phyloP scores from a whole-genome alignment of 2,113 vertebrate genomes.

The Cygnus buccinator region DNA sequence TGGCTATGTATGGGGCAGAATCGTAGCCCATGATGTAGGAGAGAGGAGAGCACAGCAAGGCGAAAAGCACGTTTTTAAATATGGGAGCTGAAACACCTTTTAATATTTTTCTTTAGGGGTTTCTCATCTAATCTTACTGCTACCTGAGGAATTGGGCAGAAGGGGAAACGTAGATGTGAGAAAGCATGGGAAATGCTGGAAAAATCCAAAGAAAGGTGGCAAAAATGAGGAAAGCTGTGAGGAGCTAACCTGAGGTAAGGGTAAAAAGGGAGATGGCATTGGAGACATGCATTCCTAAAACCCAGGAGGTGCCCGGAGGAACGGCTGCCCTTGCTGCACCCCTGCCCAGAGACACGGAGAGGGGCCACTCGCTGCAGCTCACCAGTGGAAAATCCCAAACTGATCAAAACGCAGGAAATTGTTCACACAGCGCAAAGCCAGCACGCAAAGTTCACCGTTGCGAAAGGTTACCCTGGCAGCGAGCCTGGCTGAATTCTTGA shows the following conservation, averaged over 20 bases:
- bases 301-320: fast-evolving
- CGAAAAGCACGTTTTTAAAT: background rate
- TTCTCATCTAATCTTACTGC: background rate
- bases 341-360: background rate
- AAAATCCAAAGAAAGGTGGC: background rate
- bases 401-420: background rate
- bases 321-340: background rate
- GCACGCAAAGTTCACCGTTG: background rate
- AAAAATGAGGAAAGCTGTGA: background rate
- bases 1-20: background rate
- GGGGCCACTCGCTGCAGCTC: background rate
- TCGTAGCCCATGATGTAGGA: background rate
- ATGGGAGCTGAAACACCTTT: background rate
- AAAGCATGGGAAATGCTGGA: background rate
- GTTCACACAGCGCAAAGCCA: background rate
- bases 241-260: background rate
- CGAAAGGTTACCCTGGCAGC: background rate
- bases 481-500: background rate
- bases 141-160: background rate
- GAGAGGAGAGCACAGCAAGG: background rate
- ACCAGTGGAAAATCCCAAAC: constrained; percentile 6
- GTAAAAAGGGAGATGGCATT: background rate
- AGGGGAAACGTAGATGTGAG: background rate
- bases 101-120: background rate
- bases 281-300: background rate